A percentile compares a stretch with the other conserved stretches of the same genome.
Conservation (phyloP, 1,140 invertebrate species). For the Drosophila sucinea region DNA sequence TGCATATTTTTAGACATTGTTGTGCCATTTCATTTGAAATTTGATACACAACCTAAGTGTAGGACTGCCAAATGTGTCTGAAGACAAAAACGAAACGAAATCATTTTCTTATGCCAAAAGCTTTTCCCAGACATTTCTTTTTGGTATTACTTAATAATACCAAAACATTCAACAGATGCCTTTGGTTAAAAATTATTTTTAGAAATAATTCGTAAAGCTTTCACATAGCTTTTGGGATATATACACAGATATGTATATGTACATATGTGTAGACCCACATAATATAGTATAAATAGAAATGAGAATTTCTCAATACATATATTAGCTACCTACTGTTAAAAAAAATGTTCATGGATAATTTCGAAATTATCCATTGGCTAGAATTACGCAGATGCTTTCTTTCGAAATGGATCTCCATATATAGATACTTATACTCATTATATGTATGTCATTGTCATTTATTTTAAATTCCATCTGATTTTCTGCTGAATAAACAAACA, state of each 20-base stretch:
- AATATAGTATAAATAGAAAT: constrained; percentile 15
- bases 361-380: constrained; percentile 31
- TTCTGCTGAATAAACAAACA: constrained; percentile 73
- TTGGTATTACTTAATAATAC: constrained; percentile 67
- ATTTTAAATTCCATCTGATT: constrained; percentile 41
- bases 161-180: constrained; percentile 71
- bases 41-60: constrained; percentile 49
- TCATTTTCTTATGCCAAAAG: constrained; percentile 49
- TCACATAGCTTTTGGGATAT: constrained; percentile 23
- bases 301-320: background rate
- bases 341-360: constrained; percentile 34
- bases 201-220: constrained; percentile 41
- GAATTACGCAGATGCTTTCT: constrained; percentile 6
- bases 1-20: background rate
- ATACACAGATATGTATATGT: constrained; percentile 40
- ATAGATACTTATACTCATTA: constrained; percentile 25
- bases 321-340: background rate
- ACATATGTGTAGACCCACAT: constrained; percentile 3
- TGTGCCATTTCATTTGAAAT: constrained; percentile 40
- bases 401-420: constrained; percentile 4
- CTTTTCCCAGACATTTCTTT: constrained; percentile 35
- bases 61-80: constrained; percentile 42
- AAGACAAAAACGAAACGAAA: constrained; percentile 37
- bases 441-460: constrained; percentile 66
- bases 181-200: constrained; percentile 48